Conservation (phyloP, 2,888 invertebrate genomes). For the Ochropacha duplaris region DNA sequence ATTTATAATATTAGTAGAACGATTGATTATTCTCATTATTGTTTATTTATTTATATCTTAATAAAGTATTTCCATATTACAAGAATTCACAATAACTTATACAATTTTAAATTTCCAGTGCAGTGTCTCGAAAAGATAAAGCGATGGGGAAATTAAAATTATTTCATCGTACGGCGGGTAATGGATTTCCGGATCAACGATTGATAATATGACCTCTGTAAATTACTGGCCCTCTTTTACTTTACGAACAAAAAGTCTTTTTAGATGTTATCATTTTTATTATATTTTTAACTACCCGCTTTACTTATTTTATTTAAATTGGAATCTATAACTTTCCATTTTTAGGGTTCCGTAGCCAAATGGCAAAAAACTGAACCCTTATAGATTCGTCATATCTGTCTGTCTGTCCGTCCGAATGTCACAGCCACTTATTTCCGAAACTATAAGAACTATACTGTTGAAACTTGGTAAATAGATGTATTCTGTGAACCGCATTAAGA, state of each 20-base stretch:
- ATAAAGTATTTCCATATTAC: neutral
- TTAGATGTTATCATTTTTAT: neutral
- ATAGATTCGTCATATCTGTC: too few species aligned
- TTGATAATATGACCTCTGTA: conserved; percentile 43
- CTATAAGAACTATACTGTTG: too few species aligned
- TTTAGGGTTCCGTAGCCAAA: too few species aligned
- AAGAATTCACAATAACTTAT: conserved; percentile 9
- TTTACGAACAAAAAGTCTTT: neutral
- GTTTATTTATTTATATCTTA: conserved; percentile 9
- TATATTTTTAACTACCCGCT: neutral
- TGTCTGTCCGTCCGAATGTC: too few species aligned
- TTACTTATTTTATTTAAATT: too few species aligned
- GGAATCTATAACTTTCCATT: too few species aligned
- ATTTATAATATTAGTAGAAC: too few species aligned
- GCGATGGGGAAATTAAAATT: conserved; percentile 40
- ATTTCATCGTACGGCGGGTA: conserved; percentile 37
- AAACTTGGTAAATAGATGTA: too few species aligned
- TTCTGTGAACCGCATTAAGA: too few species aligned
- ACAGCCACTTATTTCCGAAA: too few species aligned
- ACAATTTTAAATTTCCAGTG: conserved; percentile 13
- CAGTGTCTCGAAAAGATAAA: conserved; percentile 35
- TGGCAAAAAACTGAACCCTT: too few species aligned
- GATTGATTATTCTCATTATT: conserved; percentile 24
- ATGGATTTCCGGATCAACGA: conserved; percentile 50
- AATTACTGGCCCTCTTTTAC: conserved; percentile 17